Evolutionary conservation across 2,888 invertebrate genomes (phyloP).

Genomic region (Drosophila histrio): DNA sequence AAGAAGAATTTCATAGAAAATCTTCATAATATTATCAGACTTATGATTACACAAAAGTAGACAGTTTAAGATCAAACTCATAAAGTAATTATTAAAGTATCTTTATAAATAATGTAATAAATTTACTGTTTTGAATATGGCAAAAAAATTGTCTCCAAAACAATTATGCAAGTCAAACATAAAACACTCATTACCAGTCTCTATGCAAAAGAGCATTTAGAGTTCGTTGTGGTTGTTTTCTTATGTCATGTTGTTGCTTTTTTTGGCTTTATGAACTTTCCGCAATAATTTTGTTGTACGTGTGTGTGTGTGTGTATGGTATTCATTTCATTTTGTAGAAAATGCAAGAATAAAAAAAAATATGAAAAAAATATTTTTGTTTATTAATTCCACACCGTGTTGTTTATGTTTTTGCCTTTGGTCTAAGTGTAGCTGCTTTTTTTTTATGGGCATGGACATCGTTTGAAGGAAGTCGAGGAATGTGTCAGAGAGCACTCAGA

Average conservation of each 20-base stretch:
- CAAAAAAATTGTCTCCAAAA: not conserved
- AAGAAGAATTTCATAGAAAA: no score
- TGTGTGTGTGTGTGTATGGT: conserved; percentile 21
- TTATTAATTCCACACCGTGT: not conserved
- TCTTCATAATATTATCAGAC: not conserved
- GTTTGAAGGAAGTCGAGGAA: conserved; percentile 47
- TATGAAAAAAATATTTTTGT: conserved; percentile 8
- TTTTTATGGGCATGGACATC: conserved; percentile 36
- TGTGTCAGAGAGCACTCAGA: conserved; percentile 29
- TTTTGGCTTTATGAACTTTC: conserved; percentile 58
- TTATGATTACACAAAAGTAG: not conserved
- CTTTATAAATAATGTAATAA: no score
- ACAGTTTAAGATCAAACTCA: no score
- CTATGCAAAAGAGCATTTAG: conserved; percentile 15
- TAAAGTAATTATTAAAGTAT: no score
- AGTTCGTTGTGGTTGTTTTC: conserved; percentile 13
- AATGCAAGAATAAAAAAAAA: conserved; percentile 22
- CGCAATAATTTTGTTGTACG: conserved; percentile 50
- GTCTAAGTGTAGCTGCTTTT: conserved; percentile 3
- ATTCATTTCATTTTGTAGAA: conserved; percentile 70
- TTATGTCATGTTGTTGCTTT: not conserved
- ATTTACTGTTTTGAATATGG: not conserved
- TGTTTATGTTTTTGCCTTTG: conserved; percentile 7
- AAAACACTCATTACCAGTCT: not conserved
- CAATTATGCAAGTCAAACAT: not conserved